These are phyloP conservation scores for Acanthornis magna DNA, from an alignment of 2,797 vertebrate species.

Conservation along the genomic window DNA sequence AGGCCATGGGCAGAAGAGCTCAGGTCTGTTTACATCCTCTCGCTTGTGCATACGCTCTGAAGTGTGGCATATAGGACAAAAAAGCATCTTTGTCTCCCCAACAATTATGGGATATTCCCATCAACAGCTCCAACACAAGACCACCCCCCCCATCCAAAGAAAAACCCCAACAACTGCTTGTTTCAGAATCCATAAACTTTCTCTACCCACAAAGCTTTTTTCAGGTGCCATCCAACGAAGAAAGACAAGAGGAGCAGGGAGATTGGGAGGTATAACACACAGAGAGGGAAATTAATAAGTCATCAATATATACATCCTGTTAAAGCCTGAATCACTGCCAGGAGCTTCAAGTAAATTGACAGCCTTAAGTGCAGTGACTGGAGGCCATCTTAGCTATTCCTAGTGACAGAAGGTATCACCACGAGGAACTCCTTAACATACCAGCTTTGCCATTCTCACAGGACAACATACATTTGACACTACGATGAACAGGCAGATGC, in stretches of 20 bases:
- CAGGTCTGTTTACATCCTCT: background rate
- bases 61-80: background rate
- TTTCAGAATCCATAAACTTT: background rate
- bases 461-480: background rate
- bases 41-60: background rate
- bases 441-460: background rate
- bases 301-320: slow-evolving; percentile 22
- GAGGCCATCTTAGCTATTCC: slow-evolving; percentile 46
- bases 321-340: slow-evolving; percentile 28
- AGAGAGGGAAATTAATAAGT: slow-evolving; percentile 18
- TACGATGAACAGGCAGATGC: background rate
- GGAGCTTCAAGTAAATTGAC: slow-evolving; percentile 14
- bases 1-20: background rate
- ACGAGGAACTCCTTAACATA: background rate
- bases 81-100: background rate
- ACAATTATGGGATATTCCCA: background rate
- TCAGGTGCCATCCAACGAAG: background rate
- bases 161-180: background rate
- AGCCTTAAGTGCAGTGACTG: slow-evolving; percentile 25
- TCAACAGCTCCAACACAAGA: background rate
- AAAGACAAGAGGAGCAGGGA: background rate
- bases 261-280: background rate
- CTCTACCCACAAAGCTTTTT: background rate
- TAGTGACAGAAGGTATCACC: background rate
- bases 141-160: fast-evolving